phyloP scores from a whole-genome alignment of 2,113 vertebrate genomes.

The Solenodon paradoxus region DNA sequence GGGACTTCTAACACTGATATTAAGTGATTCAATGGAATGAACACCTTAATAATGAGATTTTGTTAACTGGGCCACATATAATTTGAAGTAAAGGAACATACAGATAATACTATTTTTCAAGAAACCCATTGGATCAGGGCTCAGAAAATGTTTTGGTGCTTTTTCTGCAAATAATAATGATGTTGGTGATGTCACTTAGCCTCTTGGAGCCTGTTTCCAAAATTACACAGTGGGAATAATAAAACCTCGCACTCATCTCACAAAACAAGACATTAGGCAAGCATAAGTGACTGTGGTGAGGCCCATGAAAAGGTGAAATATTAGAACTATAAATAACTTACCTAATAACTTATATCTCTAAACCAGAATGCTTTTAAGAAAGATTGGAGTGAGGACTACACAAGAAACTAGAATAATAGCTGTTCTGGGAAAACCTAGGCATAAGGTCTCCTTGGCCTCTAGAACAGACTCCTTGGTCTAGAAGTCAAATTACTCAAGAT shows the following conservation, averaged over 20 bases:
- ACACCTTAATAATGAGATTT: neutral
- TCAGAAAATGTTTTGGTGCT: neutral
- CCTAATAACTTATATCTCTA: neutral
- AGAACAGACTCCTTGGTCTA: neutral
- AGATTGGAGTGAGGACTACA: neutral
- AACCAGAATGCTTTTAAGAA: neutral
- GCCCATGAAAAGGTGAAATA: neutral
- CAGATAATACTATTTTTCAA: neutral
- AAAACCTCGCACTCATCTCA: neutral
- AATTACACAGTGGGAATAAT: neutral
- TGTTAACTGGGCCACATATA: neutral
- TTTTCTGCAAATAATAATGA: neutral
- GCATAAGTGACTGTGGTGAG: neutral
- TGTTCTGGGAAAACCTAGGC: neutral
- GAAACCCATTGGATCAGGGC: neutral
- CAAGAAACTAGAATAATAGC: neutral
- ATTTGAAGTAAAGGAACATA: neutral
- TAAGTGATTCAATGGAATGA: neutral
- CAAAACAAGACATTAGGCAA: neutral
- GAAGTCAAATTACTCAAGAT: neutral
- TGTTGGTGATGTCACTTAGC: neutral
- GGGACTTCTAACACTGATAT: neutral
- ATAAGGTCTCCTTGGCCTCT: neutral
- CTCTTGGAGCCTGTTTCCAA: neutral
- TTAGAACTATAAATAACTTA: neutral